phyloP scores from a whole-genome alignment of 2,113 vertebrate genomes.

The Paramormyrops kingsleyae region DNA sequence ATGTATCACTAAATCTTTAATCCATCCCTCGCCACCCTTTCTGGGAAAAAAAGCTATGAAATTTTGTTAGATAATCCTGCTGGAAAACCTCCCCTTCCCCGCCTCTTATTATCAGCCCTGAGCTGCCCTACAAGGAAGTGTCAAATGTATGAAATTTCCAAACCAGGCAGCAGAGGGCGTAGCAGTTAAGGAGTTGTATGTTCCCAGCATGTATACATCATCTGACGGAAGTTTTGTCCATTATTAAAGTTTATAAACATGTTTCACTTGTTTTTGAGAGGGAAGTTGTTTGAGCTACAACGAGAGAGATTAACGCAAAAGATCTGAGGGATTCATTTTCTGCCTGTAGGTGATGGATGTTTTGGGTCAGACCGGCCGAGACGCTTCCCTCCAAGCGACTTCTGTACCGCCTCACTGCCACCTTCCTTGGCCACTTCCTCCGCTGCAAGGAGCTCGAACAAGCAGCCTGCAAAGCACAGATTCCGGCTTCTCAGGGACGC shows the following conservation, averaged over 20 bases:
- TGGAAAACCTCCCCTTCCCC: background rate
- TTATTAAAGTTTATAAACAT: background rate
- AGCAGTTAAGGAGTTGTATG: background rate
- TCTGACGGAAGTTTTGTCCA: background rate
- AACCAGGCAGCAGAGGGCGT: background rate
- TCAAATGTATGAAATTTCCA: background rate
- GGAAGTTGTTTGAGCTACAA: background rate
- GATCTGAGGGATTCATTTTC: background rate
- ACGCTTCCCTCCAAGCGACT: background rate
- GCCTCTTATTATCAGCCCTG: background rate
- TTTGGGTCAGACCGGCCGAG: background rate
- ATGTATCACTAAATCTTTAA: background rate
- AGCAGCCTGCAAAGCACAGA: background rate
- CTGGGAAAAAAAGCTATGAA: background rate
- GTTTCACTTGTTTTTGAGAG: background rate
- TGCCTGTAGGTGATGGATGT: background rate
- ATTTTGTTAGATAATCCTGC: background rate
- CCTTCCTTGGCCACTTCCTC: background rate
- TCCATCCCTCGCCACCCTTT: background rate
- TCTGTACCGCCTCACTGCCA: background rate
- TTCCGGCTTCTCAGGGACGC: background rate
- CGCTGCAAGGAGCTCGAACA: background rate
- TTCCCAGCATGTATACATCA: background rate
- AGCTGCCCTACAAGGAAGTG: background rate
- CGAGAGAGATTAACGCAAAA: background rate